These are phyloP conservation scores for Drymodes brunneopygia DNA, from an alignment of 2,113 vertebrate species.

Conservation along the genomic window DNA sequence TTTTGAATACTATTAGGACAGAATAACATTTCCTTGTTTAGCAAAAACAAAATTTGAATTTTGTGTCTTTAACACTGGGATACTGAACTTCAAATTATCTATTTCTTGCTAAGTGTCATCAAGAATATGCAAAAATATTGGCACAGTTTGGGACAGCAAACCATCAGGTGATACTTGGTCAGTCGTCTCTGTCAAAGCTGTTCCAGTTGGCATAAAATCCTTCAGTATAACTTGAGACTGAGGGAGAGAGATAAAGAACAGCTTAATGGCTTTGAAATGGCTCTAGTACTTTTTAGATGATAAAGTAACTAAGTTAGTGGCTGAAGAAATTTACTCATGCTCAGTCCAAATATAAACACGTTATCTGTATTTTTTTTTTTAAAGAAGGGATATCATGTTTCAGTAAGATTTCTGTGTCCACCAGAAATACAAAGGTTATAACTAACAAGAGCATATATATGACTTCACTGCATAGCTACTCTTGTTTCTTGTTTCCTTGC, in stretches of 20 bases:
- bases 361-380: background rate
- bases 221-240: background rate
- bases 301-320: background rate
- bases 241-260: background rate
- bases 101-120: background rate
- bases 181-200: background rate
- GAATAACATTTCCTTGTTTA: background rate
- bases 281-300: background rate
- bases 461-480: background rate
- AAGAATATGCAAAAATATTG: background rate
- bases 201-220: background rate
- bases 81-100: background rate
- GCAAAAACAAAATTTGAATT: background rate
- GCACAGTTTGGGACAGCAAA: background rate
- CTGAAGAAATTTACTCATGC: background rate
- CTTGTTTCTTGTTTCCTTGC: background rate
- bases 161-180: background rate
- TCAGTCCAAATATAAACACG: background rate
- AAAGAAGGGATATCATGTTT: accelerated
- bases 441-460: background rate
- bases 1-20: background rate
- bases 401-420: background rate
- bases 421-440: background rate
- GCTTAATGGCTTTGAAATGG: background rate
- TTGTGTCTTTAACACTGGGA: background rate